phyloP scores from a whole-genome alignment of 2,797 vertebrate species.

The Benthosema pterotum region DNA sequence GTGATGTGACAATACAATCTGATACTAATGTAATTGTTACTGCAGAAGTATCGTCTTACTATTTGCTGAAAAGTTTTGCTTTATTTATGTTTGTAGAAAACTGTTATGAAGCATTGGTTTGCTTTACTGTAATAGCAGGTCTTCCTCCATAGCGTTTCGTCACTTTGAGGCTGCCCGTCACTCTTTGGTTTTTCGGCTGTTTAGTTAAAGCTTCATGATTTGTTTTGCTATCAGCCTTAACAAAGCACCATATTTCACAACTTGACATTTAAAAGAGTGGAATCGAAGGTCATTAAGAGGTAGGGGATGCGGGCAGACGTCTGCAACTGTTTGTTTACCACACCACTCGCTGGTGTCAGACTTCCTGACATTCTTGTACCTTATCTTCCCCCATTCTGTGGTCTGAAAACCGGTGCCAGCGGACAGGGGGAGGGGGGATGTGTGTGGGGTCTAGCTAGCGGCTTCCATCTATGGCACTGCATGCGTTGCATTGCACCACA shows the following conservation, averaged over 20 bases:
- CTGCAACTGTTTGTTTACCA: constrained; percentile 83
- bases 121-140: too few relatives aligned
- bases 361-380: constrained; percentile 84
- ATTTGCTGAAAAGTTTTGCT: neutral
- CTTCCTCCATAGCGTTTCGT: neutral
- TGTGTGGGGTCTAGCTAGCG: constrained; percentile 51
- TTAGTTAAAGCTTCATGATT: constrained; percentile 23
- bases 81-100: neutral
- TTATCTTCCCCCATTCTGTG: constrained; percentile 73
- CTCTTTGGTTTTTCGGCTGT: neutral
- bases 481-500: constrained; percentile 28
- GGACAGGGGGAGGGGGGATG: constrained; percentile 49
- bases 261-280: constrained; percentile 76
- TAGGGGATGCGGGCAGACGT: constrained; percentile 75
- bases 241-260: constrained; percentile 63
- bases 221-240: constrained; percentile 39
- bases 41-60: neutral
- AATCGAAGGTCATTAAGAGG: constrained; percentile 73
- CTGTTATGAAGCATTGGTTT: too few relatives aligned
- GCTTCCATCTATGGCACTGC: constrained; percentile 59
- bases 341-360: constrained; percentile 73
- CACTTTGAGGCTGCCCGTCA: neutral
- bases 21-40: too few relatives aligned
- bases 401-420: constrained; percentile 71
- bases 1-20: too few relatives aligned